Base-by-base conservation (phyloP, 2,888 invertebrate genomes). In the Mythimna impura region DNA sequence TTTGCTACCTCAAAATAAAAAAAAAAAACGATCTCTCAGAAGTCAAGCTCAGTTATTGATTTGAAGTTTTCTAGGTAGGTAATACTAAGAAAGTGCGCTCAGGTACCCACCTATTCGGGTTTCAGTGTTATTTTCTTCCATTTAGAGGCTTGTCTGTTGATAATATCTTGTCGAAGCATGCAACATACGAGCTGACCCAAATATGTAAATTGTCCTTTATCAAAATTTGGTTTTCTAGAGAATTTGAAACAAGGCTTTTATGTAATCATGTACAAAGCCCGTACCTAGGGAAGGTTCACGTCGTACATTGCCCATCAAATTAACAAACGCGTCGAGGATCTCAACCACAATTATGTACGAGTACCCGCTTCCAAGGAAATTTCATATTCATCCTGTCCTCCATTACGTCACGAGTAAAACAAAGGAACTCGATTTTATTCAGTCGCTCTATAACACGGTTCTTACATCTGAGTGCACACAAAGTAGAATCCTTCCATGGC, bases 401-500 rank as follows among this genome's bases (percentile, higher is more conserved):
- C 62, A 73, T 78, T 74, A 71, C 76, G 71, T 80, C 73, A 58
- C 73, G 61, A 86, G 64, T 85, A 69, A 83, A 86, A 86, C 83
- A 85, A 86, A 76, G 76, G 79, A 79, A 57, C 73, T 66, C 71
- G 57, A 82, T 80, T 84, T 84, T 79, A 73, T 84, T 84, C 74
- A 78, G 78, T 71, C 71, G 52, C 70, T 78, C 73, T 73, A 75
- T 87, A 82, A 85, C 82, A 82, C 81, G 76, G 81, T 77, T 81
- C 83, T 85, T 87, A 82, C 84, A 80, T 81, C 83, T 78, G 82
- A 84, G 79, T 84, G 86, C 84, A 86, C 87, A 73, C 84, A 77
- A 85, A 90, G 78, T 90, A 83, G 85, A 86, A 86, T 89, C 82
- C 83, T 88, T 85, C 75, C 73, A 71, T 76, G 86, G 80, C 84